Evolutionary conservation across 1,140 invertebrate species (phyloP).

Genomic region (Lepidurus couesii): DNA sequence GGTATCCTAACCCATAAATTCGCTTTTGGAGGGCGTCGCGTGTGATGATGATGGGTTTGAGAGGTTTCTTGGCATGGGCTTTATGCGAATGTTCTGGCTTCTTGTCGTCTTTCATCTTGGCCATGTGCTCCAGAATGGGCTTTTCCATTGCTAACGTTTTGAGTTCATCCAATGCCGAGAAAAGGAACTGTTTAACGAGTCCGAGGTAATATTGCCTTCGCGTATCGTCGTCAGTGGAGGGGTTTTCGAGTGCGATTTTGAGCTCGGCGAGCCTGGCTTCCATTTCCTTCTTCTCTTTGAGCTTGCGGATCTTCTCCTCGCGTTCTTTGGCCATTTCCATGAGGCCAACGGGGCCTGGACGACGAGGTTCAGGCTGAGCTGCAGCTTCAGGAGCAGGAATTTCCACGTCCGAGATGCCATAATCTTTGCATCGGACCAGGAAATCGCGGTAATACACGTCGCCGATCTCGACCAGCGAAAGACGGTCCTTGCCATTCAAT

Average conservation of each 20-base stretch:
- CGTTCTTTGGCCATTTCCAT: slow-evolving; percentile 45
- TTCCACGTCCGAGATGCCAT: slow-evolving; percentile 61
- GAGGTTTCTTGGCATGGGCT: slow-evolving; percentile 43
- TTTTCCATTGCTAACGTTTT: slow-evolving; percentile 59
- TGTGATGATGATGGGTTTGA: slow-evolving; percentile 91
- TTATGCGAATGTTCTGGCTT: background rate
- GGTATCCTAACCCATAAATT: slow-evolving; percentile 91
- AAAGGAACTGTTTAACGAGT: slow-evolving; percentile 67
- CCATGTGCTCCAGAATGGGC: slow-evolving; percentile 65
- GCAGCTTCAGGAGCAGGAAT: slow-evolving; percentile 45
- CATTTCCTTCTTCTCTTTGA: slow-evolving; percentile 70
- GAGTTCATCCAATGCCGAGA: slow-evolving; percentile 70
- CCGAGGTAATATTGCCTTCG: slow-evolving; percentile 76
- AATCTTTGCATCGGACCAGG: slow-evolving; percentile 68
- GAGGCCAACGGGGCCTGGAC: slow-evolving; percentile 33
- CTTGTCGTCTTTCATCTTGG: slow-evolving; percentile 46
- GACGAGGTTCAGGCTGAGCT: slow-evolving; percentile 19
- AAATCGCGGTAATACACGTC: slow-evolving; percentile 83
- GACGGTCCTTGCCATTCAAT: slow-evolving; percentile 55
- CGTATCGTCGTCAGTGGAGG: slow-evolving; percentile 62
- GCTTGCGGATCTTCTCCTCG: slow-evolving; percentile 71
- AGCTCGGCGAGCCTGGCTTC: slow-evolving; percentile 61
- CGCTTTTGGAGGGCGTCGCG: slow-evolving; percentile 82
- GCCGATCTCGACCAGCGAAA: slow-evolving; percentile 62
- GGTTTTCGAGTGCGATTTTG: slow-evolving; percentile 47